Conservation (phyloP, 2,113 vertebrate genomes). For the Eolophus roseicapilla region DNA sequence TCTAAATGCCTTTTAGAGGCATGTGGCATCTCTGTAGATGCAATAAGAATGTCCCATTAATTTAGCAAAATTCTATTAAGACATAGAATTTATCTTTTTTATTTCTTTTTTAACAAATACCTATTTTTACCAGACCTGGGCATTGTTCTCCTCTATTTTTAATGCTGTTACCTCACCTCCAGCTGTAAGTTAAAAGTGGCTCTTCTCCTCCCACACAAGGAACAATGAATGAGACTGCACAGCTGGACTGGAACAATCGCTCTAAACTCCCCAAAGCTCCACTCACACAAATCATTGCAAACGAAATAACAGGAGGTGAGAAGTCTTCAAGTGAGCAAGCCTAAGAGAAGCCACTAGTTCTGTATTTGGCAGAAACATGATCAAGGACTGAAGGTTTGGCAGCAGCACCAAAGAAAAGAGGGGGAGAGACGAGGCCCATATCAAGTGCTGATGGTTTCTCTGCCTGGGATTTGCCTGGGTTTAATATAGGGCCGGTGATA, state of each 20-base stretch:
- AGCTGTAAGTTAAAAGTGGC: not conserved
- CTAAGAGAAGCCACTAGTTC: fast-evolving
- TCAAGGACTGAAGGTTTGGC: not conserved
- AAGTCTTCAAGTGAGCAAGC: not conserved
- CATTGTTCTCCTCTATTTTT: not conserved
- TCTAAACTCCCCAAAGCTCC: not conserved
- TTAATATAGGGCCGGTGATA: fast-evolving
- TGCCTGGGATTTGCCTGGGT: not conserved
- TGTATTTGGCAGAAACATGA: not conserved
- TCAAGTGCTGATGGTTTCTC: fast-evolving
- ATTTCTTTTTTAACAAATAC: not conserved
- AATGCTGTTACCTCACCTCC: not conserved
- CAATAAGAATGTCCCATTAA: not conserved
- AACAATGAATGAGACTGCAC: not conserved
- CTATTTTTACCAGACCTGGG: not conserved
- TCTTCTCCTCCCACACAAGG: not conserved
- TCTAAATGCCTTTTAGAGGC: not conserved
- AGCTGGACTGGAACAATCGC: not conserved
- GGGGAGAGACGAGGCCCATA: fast-evolving
- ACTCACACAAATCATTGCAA: not conserved
- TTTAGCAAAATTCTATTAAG: not conserved
- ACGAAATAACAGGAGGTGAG: not conserved
- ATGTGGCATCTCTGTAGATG: not conserved
- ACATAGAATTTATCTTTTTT: not conserved
- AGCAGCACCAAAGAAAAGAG: not conserved